Base-by-base conservation (phyloP, 2,888 invertebrate genomes). In the Gryllus longicercus region DNA sequence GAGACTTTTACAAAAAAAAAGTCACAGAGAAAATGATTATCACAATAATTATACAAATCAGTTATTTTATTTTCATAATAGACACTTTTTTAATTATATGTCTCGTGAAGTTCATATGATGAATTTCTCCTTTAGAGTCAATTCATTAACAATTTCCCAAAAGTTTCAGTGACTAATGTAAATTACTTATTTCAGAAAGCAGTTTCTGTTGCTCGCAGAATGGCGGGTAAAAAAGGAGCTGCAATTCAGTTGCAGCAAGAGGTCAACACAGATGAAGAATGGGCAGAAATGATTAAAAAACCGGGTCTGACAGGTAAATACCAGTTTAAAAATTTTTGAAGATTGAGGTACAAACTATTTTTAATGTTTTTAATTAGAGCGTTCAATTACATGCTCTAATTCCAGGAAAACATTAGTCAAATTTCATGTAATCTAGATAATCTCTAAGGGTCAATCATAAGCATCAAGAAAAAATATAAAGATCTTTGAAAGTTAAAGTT, bases 191-290 rank as follows among this genome's bases (percentile, higher is more conserved):
- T 63, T 63, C 63, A 80, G 80, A 78, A 78, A 80, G 80, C 78
- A 21, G 50, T 77, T n/a, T 38, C 79, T 75, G 76, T 81, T 74
- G 82, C 81, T 75, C 82, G 81, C 23, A 83, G 84, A 80, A 85
- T 85, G 85, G 85, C 85, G 91, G 91, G 92, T 10, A 95, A 95
- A 88, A 95, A 95, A 87, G 93, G 92, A 51, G 92, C 91, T 75
- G 92, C 92, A 82, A 92, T 93, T 18, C 94, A 94, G 84, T 87
- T 96, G 81, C 95, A 96, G 87, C 90, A 91, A 0, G 96, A 96
- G 85, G 90, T 97, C 74, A 91, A 91, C 84, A 94, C 89, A 2
- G 94, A 96, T 84, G 96, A 96, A 81, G 96, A 97, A 79, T 95
- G 96, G 93, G 91, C 92, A 79, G 94, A 93, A 86, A 91, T 96